phyloP scores from a whole-genome alignment of 2,113 vertebrate species.

The Macrotus californicus region DNA sequence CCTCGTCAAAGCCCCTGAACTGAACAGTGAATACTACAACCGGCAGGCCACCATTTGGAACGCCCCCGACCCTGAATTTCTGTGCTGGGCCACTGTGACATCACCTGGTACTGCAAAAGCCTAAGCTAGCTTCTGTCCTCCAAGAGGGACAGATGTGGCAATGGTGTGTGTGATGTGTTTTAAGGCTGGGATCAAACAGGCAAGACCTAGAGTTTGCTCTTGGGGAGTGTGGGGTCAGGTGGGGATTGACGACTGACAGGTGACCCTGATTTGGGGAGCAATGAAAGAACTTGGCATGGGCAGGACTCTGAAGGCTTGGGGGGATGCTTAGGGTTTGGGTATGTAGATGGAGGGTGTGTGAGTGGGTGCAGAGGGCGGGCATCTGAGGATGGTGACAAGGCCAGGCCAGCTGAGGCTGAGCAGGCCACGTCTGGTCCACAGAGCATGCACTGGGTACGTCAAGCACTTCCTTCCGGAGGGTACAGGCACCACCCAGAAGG shows the following conservation, averaged over 20 bases:
- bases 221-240: no score
- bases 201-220: not conserved
- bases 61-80: not conserved
- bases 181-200: not conserved
- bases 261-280: not conserved
- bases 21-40: not conserved
- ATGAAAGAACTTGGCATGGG: not conserved
- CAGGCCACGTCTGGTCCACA: not conserved
- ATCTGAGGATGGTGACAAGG: not conserved
- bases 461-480: not conserved
- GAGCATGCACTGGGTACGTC: not conserved
- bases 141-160: not conserved
- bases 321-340: not conserved
- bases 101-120: not conserved
- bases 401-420: not conserved
- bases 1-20: not conserved
- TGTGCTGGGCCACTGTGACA: not conserved
- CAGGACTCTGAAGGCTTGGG: not conserved
- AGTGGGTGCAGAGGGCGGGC: not conserved
- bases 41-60: not conserved
- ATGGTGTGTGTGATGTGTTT: not conserved
- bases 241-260: not conserved
- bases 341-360: not conserved
- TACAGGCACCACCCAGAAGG: not conserved
- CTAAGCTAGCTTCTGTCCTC: not conserved